Conservation (phyloP, 2,888 invertebrate species). For the Protodeltote pygarga region DNA sequence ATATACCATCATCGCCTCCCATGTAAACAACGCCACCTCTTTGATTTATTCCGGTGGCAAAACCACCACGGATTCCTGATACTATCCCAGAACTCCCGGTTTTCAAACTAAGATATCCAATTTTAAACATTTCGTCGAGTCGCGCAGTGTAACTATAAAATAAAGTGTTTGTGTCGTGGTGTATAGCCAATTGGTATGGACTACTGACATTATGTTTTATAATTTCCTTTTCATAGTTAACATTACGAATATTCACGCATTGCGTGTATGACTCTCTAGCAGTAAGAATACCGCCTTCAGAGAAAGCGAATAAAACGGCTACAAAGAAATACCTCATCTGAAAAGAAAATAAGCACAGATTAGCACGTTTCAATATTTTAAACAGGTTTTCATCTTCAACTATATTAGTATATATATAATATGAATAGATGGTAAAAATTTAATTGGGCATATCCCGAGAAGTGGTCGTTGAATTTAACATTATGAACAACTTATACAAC, state of each 20-base stretch:
- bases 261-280: background rate
- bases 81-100: conserved; percentile 59
- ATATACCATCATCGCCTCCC: conserved; percentile 69
- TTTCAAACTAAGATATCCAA: conserved; percentile 65
- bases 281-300: conserved; percentile 28
- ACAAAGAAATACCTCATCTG: conserved; percentile 53
- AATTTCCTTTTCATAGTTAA: conserved; percentile 48
- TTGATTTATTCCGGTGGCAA: conserved; percentile 67
- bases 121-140: conserved; percentile 48
- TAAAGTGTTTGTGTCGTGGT: conserved; percentile 67
- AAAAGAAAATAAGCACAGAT: conserved; percentile 19
- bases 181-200: conserved; percentile 72
- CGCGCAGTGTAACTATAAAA: conserved; percentile 67
- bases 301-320: conserved; percentile 28
- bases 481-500: no score
- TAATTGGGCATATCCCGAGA: no score
- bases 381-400: no score
- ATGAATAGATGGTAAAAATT: no score
- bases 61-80: conserved; percentile 61
- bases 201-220: conserved; percentile 53
- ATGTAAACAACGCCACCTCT: conserved; percentile 62
- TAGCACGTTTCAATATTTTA: background rate
- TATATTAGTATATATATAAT: no score
- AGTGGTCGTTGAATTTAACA: no score
- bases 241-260: conserved; percentile 16